Base-by-base conservation (phyloP, 1,140 invertebrate species). In the Homalodisca vitripennis region DNA sequence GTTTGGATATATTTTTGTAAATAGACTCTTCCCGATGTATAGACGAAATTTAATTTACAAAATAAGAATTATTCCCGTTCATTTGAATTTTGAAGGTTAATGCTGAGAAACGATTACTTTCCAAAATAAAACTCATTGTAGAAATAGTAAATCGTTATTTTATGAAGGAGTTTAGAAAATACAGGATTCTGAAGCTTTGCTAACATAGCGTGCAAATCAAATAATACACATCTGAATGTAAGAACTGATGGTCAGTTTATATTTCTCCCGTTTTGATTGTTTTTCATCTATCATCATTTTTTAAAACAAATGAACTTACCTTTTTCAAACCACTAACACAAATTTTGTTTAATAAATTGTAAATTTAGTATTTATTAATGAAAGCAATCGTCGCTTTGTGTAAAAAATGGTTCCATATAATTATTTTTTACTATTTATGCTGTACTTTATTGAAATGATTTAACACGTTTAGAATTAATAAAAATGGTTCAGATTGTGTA, bases 181-280 rank as follows among this genome's bases (percentile, higher is more conserved):
- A 10, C 10, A 29, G 14, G 6, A 10, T 41, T 53, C 48, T 24
- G 55, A 60, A 53, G 55, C 55, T 60, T 60, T 60, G 55, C 55
- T 26, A 60, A 30, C 12, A 60, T 60, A 60, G 22, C 29, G 55
- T 60, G 55, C 27, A n/a, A 22, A 22, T 13, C 17, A 51, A 51
- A 20, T 14, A 41, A 41, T 17, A 41, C 6, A 41, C 34, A 10
- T 17, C 6, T 10, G 34, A 10, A 41, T 41, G 6, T 41, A 10
- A 10, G 6, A 41, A 41, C 6, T 22, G 17, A 14, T 20, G 17
- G 17, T 51, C 2, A 12, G 48, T 12, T 22, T 20, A 22, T 51
- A 20, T 20, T 10, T 41, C 17, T 10, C 6, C 6, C 6, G 17
- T 41, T 41, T 41, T 51, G 17, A 3, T 14, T 22, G 17, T 14